Conservation (phyloP, 2,888 invertebrate genomes). For the Willowsia nigromaculata region DNA sequence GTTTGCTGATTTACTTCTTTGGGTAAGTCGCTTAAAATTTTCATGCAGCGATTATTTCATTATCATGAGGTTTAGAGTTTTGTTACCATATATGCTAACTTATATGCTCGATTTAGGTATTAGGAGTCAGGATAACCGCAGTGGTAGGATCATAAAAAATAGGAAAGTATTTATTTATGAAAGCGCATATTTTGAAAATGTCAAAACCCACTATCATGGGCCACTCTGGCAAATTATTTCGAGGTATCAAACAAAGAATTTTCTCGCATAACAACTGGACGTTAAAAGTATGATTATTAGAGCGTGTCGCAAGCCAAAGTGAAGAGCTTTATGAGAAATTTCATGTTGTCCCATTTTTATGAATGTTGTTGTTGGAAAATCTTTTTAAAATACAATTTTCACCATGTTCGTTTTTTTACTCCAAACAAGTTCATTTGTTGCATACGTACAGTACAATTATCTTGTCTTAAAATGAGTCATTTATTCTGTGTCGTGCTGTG, state of each 20-base stretch:
- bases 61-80: neutral
- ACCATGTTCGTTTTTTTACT: neutral
- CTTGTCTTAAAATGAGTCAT: constrained; percentile 29
- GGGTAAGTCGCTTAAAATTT: neutral
- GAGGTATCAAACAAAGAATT: neutral
- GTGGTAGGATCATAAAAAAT: constrained; percentile 50
- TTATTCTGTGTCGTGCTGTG: constrained; percentile 14
- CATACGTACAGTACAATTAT: neutral
- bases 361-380: neutral
- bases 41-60: constrained; percentile 49
- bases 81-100: neutral
- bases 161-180: constrained; percentile 48
- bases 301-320: neutral
- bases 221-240: constrained; percentile 28
- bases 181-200: constrained; percentile 4
- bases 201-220: constrained; percentile 31
- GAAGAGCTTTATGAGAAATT: constrained; percentile 10
- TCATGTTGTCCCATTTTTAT: constrained; percentile 13
- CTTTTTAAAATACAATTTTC: neutral
- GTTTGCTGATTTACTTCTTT: neutral
- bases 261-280: constrained; percentile 20
- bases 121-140: constrained; percentile 40
- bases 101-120: no score
- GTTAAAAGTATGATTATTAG: neutral
- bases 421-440: constrained; percentile 13